phyloP scores from a whole-genome alignment of 2,888 invertebrate species.

The Andrena marginata region DNA sequence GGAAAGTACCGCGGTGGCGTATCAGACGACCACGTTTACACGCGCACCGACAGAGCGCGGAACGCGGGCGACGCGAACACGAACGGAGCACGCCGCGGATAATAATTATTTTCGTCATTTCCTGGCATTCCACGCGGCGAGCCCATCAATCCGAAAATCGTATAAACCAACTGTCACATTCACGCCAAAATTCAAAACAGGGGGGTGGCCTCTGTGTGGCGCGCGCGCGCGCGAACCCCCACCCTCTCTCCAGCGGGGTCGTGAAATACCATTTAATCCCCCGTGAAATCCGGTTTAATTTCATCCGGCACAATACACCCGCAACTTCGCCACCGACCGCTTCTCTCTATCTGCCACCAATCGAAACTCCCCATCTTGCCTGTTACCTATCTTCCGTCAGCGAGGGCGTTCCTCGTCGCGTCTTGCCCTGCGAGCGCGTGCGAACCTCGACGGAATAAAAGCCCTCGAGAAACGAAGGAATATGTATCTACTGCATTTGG shows the following conservation, averaged over 20 bases:
- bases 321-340: constrained; percentile 37
- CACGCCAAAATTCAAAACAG: constrained; percentile 77
- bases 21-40: background rate
- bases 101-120: constrained; percentile 83
- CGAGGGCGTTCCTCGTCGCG: background rate
- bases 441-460: background rate
- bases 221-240: constrained; percentile 12
- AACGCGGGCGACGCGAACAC: constrained; percentile 50
- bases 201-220: constrained; percentile 22
- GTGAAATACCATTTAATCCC: constrained; percentile 77
- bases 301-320: constrained; percentile 69
- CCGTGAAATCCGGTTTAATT: constrained; percentile 77
- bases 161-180: constrained; percentile 80
- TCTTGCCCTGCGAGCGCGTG: background rate
- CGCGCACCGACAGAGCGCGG: background rate
- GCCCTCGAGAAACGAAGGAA: background rate
- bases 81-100: constrained; percentile 68
- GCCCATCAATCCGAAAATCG: constrained; percentile 80
- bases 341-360: constrained; percentile 13
- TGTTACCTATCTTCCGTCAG: constrained; percentile 3
- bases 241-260: constrained; percentile 58
- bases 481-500: background rate
- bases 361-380: constrained; percentile 18
- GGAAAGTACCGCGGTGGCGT: constrained; percentile 55
- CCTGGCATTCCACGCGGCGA: constrained; percentile 77